phyloP scores from a whole-genome alignment of 1,140 invertebrate species.

The Drosophila nigrodunni region DNA sequence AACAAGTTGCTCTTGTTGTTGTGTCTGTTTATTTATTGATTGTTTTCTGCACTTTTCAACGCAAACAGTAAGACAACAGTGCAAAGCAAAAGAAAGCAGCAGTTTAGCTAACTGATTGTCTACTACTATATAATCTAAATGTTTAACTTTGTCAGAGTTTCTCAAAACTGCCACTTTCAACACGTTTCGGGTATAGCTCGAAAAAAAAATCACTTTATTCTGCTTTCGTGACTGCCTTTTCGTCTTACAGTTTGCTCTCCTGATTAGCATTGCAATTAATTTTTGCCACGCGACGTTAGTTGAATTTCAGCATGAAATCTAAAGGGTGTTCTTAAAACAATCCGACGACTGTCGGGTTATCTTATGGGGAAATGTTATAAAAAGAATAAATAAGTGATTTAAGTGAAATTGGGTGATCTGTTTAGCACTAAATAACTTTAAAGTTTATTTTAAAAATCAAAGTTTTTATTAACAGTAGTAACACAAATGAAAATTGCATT shows the following conservation, averaged over 20 bases:
- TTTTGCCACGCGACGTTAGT: constrained; percentile 62
- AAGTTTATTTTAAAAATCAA: too few species aligned
- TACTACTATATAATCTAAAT: constrained; percentile 27
- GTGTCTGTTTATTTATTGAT: constrained; percentile 32
- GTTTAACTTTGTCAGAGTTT: constrained; percentile 11
- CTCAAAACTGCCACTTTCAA: constrained; percentile 47
- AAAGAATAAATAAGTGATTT: too few species aligned
- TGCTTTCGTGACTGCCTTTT: constrained; percentile 50
- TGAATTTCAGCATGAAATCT: constrained; percentile 51
- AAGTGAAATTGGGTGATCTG: background rate
- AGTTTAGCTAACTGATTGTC: constrained; percentile 8
- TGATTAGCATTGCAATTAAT: constrained; percentile 71
- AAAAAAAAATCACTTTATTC: constrained; percentile 47
- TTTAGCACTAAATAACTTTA: too few species aligned
- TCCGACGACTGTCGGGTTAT: constrained; percentile 30
- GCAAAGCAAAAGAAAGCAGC: background rate
- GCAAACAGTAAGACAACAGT: constrained; percentile 40
- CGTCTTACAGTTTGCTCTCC: constrained; percentile 51
- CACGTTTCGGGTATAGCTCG: constrained; percentile 34
- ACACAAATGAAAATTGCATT: too few species aligned
- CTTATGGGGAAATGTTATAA: constrained; percentile 6
- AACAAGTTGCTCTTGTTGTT: constrained; percentile 60
- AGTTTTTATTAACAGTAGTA: too few species aligned
- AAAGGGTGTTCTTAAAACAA: background rate
- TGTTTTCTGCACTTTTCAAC: constrained; percentile 63